A percentile compares a stretch with the other conserved stretches of the same genome.
phyloP scores from a whole-genome alignment of 2,888 invertebrate species.

The Zootermopsis nevadensis region DNA sequence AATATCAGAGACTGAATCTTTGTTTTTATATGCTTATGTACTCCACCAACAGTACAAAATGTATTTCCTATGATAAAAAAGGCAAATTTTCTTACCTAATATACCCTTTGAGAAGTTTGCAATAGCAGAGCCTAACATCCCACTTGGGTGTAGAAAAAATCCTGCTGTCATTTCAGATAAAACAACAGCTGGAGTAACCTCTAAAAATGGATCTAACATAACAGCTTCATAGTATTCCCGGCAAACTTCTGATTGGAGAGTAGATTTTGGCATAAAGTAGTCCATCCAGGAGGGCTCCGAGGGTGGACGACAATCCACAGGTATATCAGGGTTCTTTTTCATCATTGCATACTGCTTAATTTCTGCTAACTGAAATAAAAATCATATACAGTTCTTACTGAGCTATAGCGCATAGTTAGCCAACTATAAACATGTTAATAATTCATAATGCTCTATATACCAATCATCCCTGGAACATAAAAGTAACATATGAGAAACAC shows the following conservation, averaged over 20 bases:
- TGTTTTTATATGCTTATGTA: no score
- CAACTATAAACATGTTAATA: no score
- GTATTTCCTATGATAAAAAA: not conserved
- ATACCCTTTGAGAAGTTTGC: slow-evolving; percentile 21
- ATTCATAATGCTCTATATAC: no score
- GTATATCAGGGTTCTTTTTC: slow-evolving; percentile 6
- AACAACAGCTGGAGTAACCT: slow-evolving; percentile 39
- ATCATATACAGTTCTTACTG: no score
- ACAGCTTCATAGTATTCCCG: not conserved
- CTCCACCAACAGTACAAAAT: no score
- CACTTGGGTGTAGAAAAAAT: slow-evolving; percentile 24
- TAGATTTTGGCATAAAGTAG: not conserved
- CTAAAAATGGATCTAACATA: slow-evolving; percentile 23
- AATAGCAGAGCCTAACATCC: slow-evolving; percentile 35
- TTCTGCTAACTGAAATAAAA: slow-evolving; percentile 23
- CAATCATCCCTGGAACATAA: no score
- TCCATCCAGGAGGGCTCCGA: slow-evolving; percentile 12
- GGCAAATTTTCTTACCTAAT: slow-evolving; percentile 23
- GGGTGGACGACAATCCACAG: not conserved
- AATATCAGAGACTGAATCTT: no score
- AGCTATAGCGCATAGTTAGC: no score
- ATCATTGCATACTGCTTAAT: slow-evolving; percentile 16
- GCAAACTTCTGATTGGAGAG: not conserved
- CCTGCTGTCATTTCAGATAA: slow-evolving; percentile 24
- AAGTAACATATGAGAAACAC: no score